Conservation (phyloP, 2,797 vertebrate genomes). For the Fistularia tabacaria region DNA sequence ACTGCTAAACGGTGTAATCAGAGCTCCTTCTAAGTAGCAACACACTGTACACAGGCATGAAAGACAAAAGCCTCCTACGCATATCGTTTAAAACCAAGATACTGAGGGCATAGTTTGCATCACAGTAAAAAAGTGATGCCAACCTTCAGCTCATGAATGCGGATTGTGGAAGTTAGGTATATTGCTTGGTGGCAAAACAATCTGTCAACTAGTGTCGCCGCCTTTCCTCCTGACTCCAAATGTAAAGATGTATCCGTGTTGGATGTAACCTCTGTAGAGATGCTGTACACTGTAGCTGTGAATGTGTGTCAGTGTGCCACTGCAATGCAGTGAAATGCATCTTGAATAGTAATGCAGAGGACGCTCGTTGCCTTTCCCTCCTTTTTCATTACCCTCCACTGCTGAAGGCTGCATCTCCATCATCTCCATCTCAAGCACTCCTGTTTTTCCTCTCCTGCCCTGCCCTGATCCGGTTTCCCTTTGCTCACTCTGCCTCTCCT, state of each 20-base stretch:
- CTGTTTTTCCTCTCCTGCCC: conserved; percentile 3
- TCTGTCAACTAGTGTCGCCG: background rate
- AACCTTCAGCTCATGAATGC: conserved; percentile 1
- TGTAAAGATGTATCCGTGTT: conserved; percentile 5
- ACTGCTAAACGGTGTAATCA: no score
- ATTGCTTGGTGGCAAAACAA: conserved; percentile 1
- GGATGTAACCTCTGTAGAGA: conserved; percentile 3
- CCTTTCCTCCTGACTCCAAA: background rate
- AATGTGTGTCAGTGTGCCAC: conserved; percentile 56
- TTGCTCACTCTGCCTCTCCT: conserved; percentile 1
- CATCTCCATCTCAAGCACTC: background rate
- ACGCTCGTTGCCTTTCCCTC: conserved; percentile 22
- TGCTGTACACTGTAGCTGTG: conserved; percentile 4
- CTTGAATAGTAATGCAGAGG: conserved; percentile 45
- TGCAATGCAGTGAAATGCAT: conserved; percentile 58
- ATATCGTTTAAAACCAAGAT: background rate
- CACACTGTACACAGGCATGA: no score
- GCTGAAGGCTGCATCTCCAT: conserved; percentile 5
- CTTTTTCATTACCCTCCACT: conserved; percentile 21
- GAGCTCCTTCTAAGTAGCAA: no score
- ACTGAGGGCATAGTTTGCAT: conserved; percentile 16
- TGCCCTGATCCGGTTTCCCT: background rate
- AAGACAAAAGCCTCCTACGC: no score
- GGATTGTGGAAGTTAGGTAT: background rate
- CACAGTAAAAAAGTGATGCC: conserved; percentile 13